Conservation (phyloP, 2,888 invertebrate species). For the Sepioteuthis lessoniana region DNA sequence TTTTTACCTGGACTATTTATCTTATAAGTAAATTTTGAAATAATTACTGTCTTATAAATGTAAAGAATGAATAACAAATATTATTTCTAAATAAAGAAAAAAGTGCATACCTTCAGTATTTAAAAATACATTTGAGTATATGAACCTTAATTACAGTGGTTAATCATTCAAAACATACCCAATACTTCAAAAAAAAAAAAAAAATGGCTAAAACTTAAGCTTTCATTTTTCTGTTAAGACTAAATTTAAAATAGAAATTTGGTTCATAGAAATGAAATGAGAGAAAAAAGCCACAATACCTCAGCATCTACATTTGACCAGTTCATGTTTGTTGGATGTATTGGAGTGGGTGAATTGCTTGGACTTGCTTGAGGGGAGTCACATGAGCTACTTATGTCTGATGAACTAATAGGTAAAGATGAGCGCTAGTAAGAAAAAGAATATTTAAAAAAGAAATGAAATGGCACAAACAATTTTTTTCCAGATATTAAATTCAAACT, state of each 20-base stretch:
- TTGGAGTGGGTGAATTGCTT: constrained; percentile 73
- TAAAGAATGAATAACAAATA: too few relatives aligned
- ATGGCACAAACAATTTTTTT: background rate
- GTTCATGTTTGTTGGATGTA: constrained; percentile 69
- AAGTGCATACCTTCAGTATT: too few relatives aligned
- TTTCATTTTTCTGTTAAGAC: background rate
- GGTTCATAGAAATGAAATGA: background rate
- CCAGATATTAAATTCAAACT: background rate
- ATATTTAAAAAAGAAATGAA: background rate
- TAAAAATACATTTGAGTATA: too few relatives aligned
- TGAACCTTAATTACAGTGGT: too few relatives aligned
- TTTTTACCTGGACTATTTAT: too few relatives aligned
- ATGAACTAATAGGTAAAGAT: constrained; percentile 59
- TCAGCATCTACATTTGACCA: constrained; percentile 51
- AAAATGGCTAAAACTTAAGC: too few relatives aligned
- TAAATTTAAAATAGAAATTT: background rate
- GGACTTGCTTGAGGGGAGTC: constrained; percentile 66
- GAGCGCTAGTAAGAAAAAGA: constrained; percentile 56
- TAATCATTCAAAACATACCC: too few relatives aligned
- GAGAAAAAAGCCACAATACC: background rate
- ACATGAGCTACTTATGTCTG: constrained; percentile 62
- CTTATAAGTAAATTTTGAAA: too few relatives aligned
- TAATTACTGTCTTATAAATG: too few relatives aligned
- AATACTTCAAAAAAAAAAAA: too few relatives aligned
- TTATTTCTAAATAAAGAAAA: too few relatives aligned